phyloP scores from a whole-genome alignment of 1,140 invertebrate species.

The Acromyrmex charruanus region DNA sequence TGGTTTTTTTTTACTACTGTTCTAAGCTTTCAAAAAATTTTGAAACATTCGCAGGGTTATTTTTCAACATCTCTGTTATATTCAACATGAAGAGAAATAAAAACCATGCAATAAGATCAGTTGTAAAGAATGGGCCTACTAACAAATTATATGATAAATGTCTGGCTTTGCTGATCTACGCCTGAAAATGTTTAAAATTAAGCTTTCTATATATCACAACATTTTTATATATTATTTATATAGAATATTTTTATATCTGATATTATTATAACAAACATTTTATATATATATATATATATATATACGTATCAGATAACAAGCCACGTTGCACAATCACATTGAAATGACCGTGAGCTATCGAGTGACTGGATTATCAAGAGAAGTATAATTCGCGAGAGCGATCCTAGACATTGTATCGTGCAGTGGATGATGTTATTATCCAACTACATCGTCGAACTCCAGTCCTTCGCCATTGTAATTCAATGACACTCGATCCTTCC shows the following conservation, averaged over 20 bases:
- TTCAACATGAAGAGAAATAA: no score
- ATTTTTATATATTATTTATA: no score
- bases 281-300: background rate
- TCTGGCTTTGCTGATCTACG: no score
- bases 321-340: background rate
- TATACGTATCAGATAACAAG: background rate
- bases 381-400: background rate
- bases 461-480: slow-evolving; percentile 20
- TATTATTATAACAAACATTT: background rate
- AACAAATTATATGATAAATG: no score
- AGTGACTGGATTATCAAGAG: background rate
- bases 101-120: no score
- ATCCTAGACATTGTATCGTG: slow-evolving; percentile 12
- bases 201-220: no score
- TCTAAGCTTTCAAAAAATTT: no score
- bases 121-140: no score
- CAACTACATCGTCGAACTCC: slow-evolving; percentile 10
- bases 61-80: no score
- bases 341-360: background rate
- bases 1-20: no score
- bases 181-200: no score
- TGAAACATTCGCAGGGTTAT: no score
- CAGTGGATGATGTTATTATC: slow-evolving; percentile 28
- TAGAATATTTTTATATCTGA: background rate
- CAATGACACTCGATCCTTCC: background rate